Evolutionary conservation across 2,888 invertebrate species (phyloP), one percentile per base, ranked within the genome.

Genomic region (Amphimallon solstitiale): DNA sequence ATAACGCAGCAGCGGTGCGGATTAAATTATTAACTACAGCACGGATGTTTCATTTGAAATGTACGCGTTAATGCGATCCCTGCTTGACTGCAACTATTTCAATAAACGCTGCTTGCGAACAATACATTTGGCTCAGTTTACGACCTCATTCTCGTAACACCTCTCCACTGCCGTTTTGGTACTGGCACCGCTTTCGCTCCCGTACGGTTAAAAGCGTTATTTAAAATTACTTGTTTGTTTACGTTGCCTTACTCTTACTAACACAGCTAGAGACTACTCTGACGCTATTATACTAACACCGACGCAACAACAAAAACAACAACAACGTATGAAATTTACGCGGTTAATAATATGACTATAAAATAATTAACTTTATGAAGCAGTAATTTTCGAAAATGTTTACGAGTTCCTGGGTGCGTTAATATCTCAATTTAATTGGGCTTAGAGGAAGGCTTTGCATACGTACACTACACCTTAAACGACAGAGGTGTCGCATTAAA

Each of bases 21-120:
- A 66, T 66, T 66, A 66, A 66, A 66, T 66, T 62, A 66, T 66
- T 62, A 66, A 66, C 66, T 62, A 63, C 63, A 49, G 63, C 63
- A 52, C 63, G 62, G 66, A 40, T 66, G 65, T 65, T 65, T 65
- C 48, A 59, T 59, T 65, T 59, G 59, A 59, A 54, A 49, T 56
- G 54, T 56, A 65, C 17, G 65, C 34, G 45, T 60, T 63, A 63
- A 63, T 63, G 63, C 63, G 52, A 63, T 63, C 63, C 46, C 52
- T 43, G 34, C 63, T 63, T 52, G 60, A 60, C 46, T 60, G 60
- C 63, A 63, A 63, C 63, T 63, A 63, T 63, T 63, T 63, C 63
- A 63, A 63, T 63, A 63, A 63, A 52, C 63, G 52, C 63, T 19
- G 52, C 52, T 52, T 52, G 52, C 52, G 52, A 37, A 52, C 52